phyloP scores from a whole-genome alignment of 2,113 vertebrate species.

The Callionymus lyra region DNA sequence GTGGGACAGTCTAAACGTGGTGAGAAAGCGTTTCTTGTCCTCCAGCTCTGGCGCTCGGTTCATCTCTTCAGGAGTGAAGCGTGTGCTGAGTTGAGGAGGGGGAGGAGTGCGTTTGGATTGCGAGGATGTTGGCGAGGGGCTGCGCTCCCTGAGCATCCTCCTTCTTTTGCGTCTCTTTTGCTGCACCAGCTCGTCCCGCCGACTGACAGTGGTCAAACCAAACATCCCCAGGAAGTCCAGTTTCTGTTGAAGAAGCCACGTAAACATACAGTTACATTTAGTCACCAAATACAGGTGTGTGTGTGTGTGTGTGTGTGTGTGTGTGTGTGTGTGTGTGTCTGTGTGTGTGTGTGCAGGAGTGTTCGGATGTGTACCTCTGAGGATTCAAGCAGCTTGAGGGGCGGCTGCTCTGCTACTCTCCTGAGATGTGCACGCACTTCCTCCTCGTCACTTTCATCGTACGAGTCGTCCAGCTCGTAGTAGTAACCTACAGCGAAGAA shows the following conservation, averaged over 20 bases:
- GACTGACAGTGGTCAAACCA: constrained; percentile 83
- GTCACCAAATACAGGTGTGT: no score
- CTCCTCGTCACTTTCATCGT: constrained; percentile 94
- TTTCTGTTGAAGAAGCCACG: no score
- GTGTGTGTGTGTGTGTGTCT: neutral
- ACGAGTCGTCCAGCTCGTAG: constrained; percentile 96
- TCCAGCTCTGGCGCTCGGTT: constrained; percentile 89
- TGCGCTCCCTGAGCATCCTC: constrained; percentile 88
- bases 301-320: no score
- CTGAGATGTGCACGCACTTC: constrained; percentile 92
- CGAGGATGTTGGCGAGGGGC: constrained; percentile 77
- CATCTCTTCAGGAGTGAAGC: constrained; percentile 93
- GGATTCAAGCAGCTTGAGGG: constrained; percentile 90
- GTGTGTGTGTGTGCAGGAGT: neutral
- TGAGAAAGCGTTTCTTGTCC: constrained; percentile 94
- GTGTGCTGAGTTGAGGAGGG: constrained; percentile 78
- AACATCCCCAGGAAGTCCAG: constrained; percentile 87
- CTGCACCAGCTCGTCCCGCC: constrained; percentile 81
- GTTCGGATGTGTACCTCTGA: constrained; percentile 73
- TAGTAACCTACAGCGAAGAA: constrained; percentile 77
- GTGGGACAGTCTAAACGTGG: constrained; percentile 90
- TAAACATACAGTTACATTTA: no score
- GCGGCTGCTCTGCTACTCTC: constrained; percentile 87
- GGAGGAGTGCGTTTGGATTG: constrained; percentile 80
- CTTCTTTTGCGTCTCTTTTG: constrained; percentile 89